These are phyloP conservation scores for Alaudala cheleensis DNA, from an alignment of 2,113 vertebrate species.

Conservation along the genomic window DNA sequence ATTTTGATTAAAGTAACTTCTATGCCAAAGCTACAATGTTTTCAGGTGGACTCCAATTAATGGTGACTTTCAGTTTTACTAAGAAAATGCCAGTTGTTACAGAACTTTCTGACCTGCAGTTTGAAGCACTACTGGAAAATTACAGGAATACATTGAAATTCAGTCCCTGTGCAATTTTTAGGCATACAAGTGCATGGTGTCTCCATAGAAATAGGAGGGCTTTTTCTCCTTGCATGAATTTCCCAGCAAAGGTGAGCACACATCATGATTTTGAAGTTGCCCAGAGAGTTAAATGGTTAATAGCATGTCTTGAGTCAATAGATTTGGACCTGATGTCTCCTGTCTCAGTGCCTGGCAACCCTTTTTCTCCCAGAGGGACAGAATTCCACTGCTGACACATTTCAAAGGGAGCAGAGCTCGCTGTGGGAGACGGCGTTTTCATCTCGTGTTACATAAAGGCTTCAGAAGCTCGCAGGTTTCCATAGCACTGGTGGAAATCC, in stretches of 20 bases:
- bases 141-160: not conserved
- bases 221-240: not conserved
- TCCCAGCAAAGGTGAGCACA: not conserved
- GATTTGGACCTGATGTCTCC: not conserved
- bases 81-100: not conserved
- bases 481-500: constrained; percentile 28
- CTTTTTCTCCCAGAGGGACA: not conserved
- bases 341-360: not conserved
- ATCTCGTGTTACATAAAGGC: not conserved
- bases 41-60: not conserved
- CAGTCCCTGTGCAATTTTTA: not conserved
- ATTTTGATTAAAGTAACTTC: not conserved
- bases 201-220: not conserved
- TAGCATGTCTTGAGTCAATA: not conserved
- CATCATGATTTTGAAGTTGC: not conserved
- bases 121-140: not conserved
- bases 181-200: not conserved
- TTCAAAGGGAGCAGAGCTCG: not conserved
- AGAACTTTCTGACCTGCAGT: not conserved
- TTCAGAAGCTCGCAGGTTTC: constrained; percentile 34
- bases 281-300: not conserved
- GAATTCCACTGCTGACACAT: not conserved
- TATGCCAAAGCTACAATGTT: not conserved
- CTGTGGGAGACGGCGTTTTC: not conserved
- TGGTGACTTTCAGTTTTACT: not conserved